Evolutionary conservation across 2,797 vertebrate species (phyloP).

Genomic region (Eupleurogrammus muticus): DNA sequence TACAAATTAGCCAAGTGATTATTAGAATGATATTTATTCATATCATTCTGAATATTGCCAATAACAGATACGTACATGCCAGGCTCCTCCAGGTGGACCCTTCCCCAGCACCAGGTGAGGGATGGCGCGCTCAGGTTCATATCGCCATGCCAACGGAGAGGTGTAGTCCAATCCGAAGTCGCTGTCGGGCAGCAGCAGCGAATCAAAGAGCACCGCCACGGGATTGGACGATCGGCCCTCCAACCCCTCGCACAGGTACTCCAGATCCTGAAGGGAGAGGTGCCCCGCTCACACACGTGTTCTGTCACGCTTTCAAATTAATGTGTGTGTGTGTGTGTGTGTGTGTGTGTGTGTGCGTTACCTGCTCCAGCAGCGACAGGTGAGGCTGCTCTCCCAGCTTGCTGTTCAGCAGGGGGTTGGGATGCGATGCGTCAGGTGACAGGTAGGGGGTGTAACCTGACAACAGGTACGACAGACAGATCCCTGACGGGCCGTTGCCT

Average conservation of each 20-base stretch:
- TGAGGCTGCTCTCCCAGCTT: constrained; percentile 81
- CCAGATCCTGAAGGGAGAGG: constrained; percentile 76
- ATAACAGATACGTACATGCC: constrained; percentile 79
- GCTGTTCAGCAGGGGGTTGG: constrained; percentile 83
- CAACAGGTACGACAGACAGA: constrained; percentile 87
- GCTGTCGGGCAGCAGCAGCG: constrained; percentile 85
- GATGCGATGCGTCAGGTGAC: constrained; percentile 76
- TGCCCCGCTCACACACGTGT: too few species aligned
- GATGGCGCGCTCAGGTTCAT: constrained; percentile 76
- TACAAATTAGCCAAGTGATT: background rate
- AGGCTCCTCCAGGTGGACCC: constrained; percentile 86
- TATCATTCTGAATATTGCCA: background rate
- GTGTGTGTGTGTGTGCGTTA: constrained; percentile 38
- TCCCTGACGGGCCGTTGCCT: constrained; percentile 88
- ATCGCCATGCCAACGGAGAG: constrained; percentile 82
- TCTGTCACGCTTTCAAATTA: too few species aligned
- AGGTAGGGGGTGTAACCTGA: constrained; percentile 87
- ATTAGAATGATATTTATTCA: too few species aligned
- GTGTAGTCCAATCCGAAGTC: constrained; percentile 82
- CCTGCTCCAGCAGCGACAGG: constrained; percentile 84
- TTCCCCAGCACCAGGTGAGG: constrained; percentile 86
- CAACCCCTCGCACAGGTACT: constrained; percentile 86
- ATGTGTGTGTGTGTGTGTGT: background rate
- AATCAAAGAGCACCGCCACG: constrained; percentile 87
- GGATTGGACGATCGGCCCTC: constrained; percentile 87